phyloP scores from a whole-genome alignment of 2,113 vertebrate species.

The Atractosteus spatula region DNA sequence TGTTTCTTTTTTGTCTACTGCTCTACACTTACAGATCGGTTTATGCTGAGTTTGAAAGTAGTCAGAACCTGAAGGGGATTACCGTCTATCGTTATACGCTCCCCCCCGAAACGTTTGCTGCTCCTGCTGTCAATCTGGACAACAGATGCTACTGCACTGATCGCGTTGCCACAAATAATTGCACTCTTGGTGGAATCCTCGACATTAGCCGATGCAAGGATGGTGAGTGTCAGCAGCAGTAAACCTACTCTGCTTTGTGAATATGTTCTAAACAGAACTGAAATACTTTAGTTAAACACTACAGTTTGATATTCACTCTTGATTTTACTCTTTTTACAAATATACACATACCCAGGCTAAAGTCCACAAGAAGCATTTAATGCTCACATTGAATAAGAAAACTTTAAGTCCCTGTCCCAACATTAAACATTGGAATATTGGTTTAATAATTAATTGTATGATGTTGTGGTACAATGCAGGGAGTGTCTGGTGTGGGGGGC shows the following conservation, averaged over 20 bases:
- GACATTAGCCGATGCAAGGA: constrained; percentile 75
- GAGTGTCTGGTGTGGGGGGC: accelerated
- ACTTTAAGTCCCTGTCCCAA: too few relatives aligned
- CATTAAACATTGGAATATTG: too few relatives aligned
- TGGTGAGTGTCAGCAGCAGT: constrained; percentile 50
- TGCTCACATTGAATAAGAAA: too few relatives aligned
- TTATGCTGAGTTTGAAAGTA: constrained; percentile 64
- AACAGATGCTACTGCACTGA: constrained; percentile 84
- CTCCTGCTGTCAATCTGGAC: constrained; percentile 68
- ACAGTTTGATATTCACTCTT: too few relatives aligned
- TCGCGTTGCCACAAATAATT: constrained; percentile 57
- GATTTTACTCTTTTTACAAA: too few relatives aligned
- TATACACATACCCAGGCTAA: too few relatives aligned
- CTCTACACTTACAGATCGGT: constrained; percentile 69
- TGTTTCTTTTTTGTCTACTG: too few relatives aligned
- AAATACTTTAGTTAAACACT: too few relatives aligned
- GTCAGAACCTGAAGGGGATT: constrained; percentile 74
- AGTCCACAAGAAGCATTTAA: too few relatives aligned
- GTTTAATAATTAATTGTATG: too few relatives aligned
- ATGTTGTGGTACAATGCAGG: too few relatives aligned
- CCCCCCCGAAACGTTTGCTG: constrained; percentile 69
- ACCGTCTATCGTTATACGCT: constrained; percentile 78
- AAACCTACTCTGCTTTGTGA: neutral
- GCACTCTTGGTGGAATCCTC: constrained; percentile 74
- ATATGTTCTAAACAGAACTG: too few relatives aligned